Evolutionary conservation across 2,797 vertebrate genomes (phyloP).

Genomic region (Pygocentrus nattereri): DNA sequence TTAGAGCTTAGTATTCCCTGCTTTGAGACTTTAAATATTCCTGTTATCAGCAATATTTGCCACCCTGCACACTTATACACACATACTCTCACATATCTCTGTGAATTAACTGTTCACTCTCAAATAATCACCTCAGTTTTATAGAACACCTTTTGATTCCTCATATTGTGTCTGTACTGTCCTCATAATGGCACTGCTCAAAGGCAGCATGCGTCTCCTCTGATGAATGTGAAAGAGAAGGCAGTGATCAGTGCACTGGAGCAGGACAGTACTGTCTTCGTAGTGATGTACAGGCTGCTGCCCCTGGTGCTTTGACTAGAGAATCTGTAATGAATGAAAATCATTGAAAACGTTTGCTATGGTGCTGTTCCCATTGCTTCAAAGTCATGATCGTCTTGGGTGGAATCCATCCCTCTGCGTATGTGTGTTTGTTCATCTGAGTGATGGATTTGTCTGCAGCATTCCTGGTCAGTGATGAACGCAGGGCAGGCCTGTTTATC

Average conservation of each 20-base stretch:
- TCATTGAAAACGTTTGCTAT: neutral
- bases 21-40: conserved; percentile 54
- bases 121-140: neutral
- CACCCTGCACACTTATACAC: neutral
- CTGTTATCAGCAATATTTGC: neutral
- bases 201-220: conserved; percentile 1
- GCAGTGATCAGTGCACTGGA: conserved; percentile 6
- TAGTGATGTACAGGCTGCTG: neutral
- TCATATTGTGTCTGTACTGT: neutral
- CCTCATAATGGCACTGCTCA: neutral
- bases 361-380: neutral
- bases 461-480: conserved; percentile 19
- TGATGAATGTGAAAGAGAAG: conserved; percentile 30
- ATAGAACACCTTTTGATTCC: neutral
- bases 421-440: conserved; percentile 13
- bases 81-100: neutral
- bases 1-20: conserved; percentile 65
- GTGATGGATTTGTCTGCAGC: conserved; percentile 5
- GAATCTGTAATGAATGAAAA: conserved; percentile 15
- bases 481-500: neutral
- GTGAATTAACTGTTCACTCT: neutral
- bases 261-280: conserved; percentile 6
- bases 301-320: conserved; percentile 9
- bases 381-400: neutral
- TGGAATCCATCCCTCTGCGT: conserved; percentile 7